phyloP scores from a whole-genome alignment of 2,113 vertebrate species.

The Aramus guarauna region DNA sequence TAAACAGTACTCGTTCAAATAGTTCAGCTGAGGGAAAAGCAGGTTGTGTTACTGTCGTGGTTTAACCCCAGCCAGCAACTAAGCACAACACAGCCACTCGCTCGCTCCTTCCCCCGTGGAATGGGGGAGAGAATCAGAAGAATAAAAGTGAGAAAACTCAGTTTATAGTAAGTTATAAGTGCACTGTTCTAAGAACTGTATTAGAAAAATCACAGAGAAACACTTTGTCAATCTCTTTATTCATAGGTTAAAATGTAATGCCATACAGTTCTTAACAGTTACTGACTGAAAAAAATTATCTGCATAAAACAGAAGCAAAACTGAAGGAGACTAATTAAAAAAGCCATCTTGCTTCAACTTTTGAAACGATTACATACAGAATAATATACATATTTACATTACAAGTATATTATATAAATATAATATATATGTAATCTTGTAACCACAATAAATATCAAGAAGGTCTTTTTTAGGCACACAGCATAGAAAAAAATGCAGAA shows the following conservation, averaged over 20 bases:
- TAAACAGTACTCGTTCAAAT: background rate
- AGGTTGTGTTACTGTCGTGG: background rate
- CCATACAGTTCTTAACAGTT: slow-evolving; percentile 71
- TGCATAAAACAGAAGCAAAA: slow-evolving; percentile 77
- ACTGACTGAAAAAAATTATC: slow-evolving; percentile 68
- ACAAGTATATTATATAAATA: slow-evolving; percentile 91
- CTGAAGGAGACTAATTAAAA: slow-evolving; percentile 63
- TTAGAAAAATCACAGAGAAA: background rate
- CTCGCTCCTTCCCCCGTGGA: no score
- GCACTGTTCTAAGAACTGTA: background rate
- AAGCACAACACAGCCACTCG: no score
- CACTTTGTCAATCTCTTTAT: slow-evolving; percentile 67
- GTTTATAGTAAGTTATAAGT: no score
- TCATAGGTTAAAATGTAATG: slow-evolving; percentile 75
- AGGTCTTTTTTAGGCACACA: slow-evolving; percentile 85
- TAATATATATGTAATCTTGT: slow-evolving; percentile 84
- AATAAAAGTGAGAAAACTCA: no score
- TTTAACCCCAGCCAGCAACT: no score
- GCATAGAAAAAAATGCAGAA: slow-evolving; percentile 78
- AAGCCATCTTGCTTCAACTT: slow-evolving; percentile 73
- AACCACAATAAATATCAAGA: slow-evolving; percentile 89
- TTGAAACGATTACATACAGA: slow-evolving; percentile 69
- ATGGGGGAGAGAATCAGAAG: no score
- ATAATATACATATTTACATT: slow-evolving; percentile 89
- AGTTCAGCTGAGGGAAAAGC: background rate